Evolutionary conservation across 1,140 invertebrate genomes (phyloP), one percentile per base, ranked within the genome.

Genomic region (Armadillidium nasatum): DNA sequence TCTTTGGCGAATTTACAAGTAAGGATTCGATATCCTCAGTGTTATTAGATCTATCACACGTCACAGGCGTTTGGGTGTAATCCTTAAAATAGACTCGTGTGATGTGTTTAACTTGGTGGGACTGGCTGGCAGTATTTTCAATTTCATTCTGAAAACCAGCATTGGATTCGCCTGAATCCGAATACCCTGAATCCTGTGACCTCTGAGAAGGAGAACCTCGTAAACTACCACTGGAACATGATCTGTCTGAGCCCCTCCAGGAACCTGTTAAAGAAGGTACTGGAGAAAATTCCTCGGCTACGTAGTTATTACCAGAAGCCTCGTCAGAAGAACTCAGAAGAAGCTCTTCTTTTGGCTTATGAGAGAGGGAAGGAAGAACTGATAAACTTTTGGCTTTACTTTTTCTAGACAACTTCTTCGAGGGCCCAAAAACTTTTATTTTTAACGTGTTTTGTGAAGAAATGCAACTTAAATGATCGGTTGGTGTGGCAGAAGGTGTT

Each of bases 161-260:
- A 43, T 77, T 77, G 19, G 76, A 77, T 69, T 77, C 76, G 46
- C 76, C 76, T 13, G 73, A 76, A 72, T 78, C 76, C 15, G 74
- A 78, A 10, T 74, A 78, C 19, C 76, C 76, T 9, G 76, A 78
- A 67, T 78, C 76, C 33, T 78, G 76, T 10, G 54, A 67, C 3
- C 73, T 15, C 22, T 74, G 73, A 60, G 50, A 60, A 4, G 46
- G 50, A 15, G 73, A 75, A 19, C 73, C 73, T 9, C 73, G 46
- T 23, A 66, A 54, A 19, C 54, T 68, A 7, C 73, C 73, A 19
- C 66, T 67, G 10, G 68, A 43, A 60, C 46, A 75, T 19, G 60
- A 44, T 68, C 73, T 66, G 7, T 68, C 54, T 13, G 73, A 75
- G 1, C 73, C 73, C 50, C 50, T 60, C 50, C 50, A 60, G 7